A percentile compares a stretch with the other conserved stretches of the same genome.
Conservation (phyloP, 2,888 invertebrate species). For the Coenonympha arcania region DNA sequence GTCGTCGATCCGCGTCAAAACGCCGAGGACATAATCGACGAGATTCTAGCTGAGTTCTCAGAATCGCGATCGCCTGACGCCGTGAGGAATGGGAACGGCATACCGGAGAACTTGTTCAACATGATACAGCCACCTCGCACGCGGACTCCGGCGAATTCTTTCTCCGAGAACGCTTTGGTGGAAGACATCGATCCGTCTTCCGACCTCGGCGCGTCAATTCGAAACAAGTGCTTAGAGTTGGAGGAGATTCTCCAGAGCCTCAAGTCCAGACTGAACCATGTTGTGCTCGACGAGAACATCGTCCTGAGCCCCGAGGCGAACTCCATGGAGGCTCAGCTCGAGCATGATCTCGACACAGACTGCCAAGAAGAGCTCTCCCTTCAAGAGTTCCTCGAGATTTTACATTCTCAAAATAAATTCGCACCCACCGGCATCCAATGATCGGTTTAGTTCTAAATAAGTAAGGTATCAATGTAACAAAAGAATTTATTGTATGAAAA, state of each 20-base stretch:
- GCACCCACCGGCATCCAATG: slow-evolving; percentile 54
- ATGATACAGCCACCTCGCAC: slow-evolving; percentile 66
- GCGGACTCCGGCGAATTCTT: slow-evolving; percentile 64
- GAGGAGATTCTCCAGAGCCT: slow-evolving; percentile 70
- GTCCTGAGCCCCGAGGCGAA: slow-evolving; percentile 68
- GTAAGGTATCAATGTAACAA: slow-evolving; percentile 38
- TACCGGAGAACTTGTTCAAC: slow-evolving; percentile 56
- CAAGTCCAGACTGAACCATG: slow-evolving; percentile 67
- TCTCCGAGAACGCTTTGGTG: slow-evolving; percentile 59
- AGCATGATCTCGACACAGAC: slow-evolving; percentile 69
- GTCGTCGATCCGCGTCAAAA: slow-evolving; percentile 63
- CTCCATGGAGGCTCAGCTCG: slow-evolving; percentile 65
- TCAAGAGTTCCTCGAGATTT: slow-evolving; percentile 66
- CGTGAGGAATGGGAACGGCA: slow-evolving; percentile 50
- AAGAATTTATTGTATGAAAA: slow-evolving; percentile 65
- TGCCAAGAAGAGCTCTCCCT: slow-evolving; percentile 70
- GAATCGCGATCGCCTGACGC: slow-evolving; percentile 56
- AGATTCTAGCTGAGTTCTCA: slow-evolving; percentile 66
- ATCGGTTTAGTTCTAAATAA: slow-evolving; percentile 40
- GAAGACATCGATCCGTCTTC: slow-evolving; percentile 70
- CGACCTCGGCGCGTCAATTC: slow-evolving; percentile 66
- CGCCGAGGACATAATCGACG: slow-evolving; percentile 67
- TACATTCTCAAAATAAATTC: slow-evolving; percentile 66
- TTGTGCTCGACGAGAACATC: slow-evolving; percentile 68
- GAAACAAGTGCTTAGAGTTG: slow-evolving; percentile 68